Evolutionary conservation across 1,140 invertebrate species (phyloP).

Genomic region (Heliothis virescens): DNA sequence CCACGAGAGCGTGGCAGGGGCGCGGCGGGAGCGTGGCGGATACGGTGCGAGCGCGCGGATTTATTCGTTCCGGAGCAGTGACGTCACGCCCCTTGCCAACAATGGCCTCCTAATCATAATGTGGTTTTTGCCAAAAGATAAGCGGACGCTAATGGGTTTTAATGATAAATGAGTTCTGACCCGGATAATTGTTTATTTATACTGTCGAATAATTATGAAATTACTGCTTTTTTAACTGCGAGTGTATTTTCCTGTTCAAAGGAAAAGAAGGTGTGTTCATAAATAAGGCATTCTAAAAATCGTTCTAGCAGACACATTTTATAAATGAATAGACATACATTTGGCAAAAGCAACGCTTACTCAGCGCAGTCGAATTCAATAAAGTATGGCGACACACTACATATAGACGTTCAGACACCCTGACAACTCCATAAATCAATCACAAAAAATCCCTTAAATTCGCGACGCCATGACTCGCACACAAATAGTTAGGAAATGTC

Average conservation of each 20-base stretch:
- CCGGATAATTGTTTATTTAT: not conserved
- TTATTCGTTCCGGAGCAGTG: conserved; percentile 45
- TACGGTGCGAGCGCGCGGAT: conserved; percentile 26
- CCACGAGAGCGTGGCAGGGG: conserved; percentile 6
- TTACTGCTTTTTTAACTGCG: not conserved
- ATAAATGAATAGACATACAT: not conserved
- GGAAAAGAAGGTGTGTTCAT: too few relatives aligned
- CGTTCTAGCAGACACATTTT: too few relatives aligned
- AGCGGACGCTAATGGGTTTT: not conserved
- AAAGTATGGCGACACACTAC: not conserved
- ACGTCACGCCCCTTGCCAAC: conserved; percentile 5
- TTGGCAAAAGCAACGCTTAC: not conserved
- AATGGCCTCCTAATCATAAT: conserved; percentile 5
- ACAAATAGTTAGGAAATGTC: conserved; percentile 24
- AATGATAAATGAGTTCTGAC: not conserved
- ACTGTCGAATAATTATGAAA: not conserved
- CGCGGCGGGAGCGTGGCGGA: conserved; percentile 16
- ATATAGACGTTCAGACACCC: conserved; percentile 12
- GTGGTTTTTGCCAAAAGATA: not conserved
- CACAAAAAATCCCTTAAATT: conserved; percentile 16
- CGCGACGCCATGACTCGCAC: conserved; percentile 5
- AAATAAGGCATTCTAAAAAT: not conserved
- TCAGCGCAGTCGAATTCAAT: not conserved
- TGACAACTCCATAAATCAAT: conserved; percentile 27
- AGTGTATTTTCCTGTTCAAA: too few relatives aligned